Evolutionary conservation across 2,797 vertebrate genomes (phyloP).

Genomic region (Microctenopoma lineatum): DNA sequence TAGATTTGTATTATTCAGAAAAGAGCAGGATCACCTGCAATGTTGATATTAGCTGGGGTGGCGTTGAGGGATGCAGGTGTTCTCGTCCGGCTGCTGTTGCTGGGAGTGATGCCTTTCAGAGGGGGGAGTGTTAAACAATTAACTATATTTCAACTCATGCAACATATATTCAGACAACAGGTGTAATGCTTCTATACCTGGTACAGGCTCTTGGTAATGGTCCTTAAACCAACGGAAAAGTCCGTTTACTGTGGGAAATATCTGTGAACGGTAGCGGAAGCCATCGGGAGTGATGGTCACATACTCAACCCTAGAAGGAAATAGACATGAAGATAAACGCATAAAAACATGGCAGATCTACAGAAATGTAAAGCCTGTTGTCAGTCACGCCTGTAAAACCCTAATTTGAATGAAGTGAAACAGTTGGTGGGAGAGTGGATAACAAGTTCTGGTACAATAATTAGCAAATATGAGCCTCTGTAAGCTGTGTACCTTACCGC

Average conservation of each 20-base stretch:
- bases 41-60: conserved; percentile 98
- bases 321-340: not conserved
- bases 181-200: conserved; percentile 82
- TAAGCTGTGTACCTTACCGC: not conserved
- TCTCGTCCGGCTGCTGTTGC: conserved; percentile 93
- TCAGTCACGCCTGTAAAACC: conserved; percentile 2
- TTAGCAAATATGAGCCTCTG: not conserved
- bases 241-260: conserved; percentile 95
- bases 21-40: conserved; percentile 86
- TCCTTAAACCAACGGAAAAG: conserved; percentile 99
- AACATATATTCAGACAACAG: not conserved
- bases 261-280: conserved; percentile 95
- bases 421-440: not conserved
- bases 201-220: conserved; percentile 98
- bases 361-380: not conserved
- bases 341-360: not conserved
- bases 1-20: not conserved
- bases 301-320: conserved; percentile 89
- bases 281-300: conserved; percentile 98
- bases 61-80: conserved; percentile 96
- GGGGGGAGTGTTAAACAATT: not conserved
- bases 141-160: not conserved
- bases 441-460: not conserved
- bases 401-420: not conserved
- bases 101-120: conserved; percentile 91